A percentile compares a stretch with the other conserved stretches of the same genome.
phyloP scores from a whole-genome alignment of 2,888 invertebrate genomes.

The Netelia fuscicornis region DNA sequence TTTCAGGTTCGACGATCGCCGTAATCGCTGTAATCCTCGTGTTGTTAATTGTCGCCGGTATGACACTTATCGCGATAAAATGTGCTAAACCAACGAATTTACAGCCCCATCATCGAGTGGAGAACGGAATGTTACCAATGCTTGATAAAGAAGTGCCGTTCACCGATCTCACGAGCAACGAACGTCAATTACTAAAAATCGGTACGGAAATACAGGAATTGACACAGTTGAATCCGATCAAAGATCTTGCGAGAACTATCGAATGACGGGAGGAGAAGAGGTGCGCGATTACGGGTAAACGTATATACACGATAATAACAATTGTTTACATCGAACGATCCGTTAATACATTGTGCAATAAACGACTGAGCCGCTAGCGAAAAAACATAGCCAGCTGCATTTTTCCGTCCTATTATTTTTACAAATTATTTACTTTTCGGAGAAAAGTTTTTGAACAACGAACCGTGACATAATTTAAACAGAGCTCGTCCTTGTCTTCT shows the following conservation, averaged over 20 bases:
- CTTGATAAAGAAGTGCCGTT: constrained; percentile 11
- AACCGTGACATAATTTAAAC: too few relatives aligned
- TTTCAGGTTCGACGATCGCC: constrained; percentile 71
- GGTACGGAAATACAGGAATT: constrained; percentile 45
- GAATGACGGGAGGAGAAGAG: constrained; percentile 68
- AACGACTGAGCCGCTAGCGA: too few relatives aligned
- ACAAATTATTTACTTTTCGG: too few relatives aligned
- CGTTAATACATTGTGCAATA: neutral
- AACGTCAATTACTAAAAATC: constrained; percentile 16
- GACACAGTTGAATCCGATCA: constrained; percentile 51
- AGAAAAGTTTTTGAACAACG: too few relatives aligned
- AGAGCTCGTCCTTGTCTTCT: too few relatives aligned
- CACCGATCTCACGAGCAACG: constrained; percentile 8
- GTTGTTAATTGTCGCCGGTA: constrained; percentile 66
- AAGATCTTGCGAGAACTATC: constrained; percentile 63
- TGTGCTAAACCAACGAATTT: constrained; percentile 63
- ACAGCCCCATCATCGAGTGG: constrained; percentile 49
- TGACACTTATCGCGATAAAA: constrained; percentile 69
- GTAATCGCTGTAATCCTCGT: constrained; percentile 70
- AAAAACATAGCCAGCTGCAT: too few relatives aligned
- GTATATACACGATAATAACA: constrained; percentile 58
- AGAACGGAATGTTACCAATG: constrained; percentile 30
- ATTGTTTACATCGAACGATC: constrained; percentile 59
- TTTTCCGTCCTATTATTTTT: too few relatives aligned
- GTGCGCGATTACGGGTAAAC: constrained; percentile 64